Evolutionary conservation across 2,797 vertebrate genomes (phyloP).

Genomic region (Acomys russatus): DNA sequence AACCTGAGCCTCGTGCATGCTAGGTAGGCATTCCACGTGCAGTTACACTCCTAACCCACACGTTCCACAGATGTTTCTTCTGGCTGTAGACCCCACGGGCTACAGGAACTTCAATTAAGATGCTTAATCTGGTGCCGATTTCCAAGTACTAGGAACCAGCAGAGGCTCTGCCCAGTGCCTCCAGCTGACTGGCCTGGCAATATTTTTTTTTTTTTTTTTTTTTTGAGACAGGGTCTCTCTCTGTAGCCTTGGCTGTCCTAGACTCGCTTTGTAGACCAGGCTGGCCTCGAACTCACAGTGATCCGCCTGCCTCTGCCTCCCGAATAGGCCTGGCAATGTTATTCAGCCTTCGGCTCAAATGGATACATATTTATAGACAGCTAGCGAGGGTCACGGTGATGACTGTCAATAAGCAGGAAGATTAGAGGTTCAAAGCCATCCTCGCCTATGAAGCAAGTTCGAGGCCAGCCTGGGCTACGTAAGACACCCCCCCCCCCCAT

Average conservation of each 20-base stretch:
- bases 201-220: no score
- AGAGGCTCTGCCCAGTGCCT: background rate
- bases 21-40: accelerated
- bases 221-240: no score
- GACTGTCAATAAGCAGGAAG: background rate
- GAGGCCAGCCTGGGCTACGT: background rate
- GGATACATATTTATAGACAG: background rate
- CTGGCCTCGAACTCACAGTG: no score
- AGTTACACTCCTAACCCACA: background rate
- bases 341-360: no score
- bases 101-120: background rate
- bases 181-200: background rate
- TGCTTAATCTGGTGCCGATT: background rate
- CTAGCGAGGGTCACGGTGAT: background rate
- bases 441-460: background rate
- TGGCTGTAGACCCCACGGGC: background rate
- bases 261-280: no score
- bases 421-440: background rate
- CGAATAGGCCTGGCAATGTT: background rate
- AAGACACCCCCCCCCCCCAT: background rate
- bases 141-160: background rate
- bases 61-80: background rate
- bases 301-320: no score
- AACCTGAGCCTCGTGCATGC: background rate
- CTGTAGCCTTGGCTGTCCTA: no score